Conservation (phyloP, 2,888 invertebrate genomes). For the Drosophila maculinotata region DNA sequence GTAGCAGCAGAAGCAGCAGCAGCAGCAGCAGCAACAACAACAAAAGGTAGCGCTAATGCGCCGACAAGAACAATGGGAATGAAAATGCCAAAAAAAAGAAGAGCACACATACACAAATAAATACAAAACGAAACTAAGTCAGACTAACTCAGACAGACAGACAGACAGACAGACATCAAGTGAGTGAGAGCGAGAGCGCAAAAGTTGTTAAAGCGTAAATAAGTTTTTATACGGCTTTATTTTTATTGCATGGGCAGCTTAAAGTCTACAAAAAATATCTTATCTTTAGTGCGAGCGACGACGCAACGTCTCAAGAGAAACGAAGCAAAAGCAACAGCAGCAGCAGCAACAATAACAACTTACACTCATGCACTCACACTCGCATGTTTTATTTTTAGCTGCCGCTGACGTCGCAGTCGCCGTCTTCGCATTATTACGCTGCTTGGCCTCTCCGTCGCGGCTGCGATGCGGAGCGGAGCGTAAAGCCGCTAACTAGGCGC, state of each 20-base stretch:
- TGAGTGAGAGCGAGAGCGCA: conserved; percentile 15
- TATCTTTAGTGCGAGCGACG: conserved; percentile 43
- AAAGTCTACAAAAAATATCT: conserved; percentile 69
- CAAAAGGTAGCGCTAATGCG: conserved; percentile 55
- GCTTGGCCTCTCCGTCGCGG: not conserved
- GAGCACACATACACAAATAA: conserved; percentile 6
- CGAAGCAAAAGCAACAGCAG: conserved; percentile 18
- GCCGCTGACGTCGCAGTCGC: conserved; percentile 22
- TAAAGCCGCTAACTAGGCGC: conserved; percentile 51
- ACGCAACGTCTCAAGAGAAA: conserved; percentile 51
- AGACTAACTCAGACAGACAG: conserved; percentile 14
- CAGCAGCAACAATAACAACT: conserved; percentile 6
- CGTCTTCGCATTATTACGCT: not conserved
- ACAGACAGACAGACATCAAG: conserved; percentile 12
- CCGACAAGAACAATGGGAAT: conserved; percentile 63
- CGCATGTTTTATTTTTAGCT: conserved; percentile 53
- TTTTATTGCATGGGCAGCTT: conserved; percentile 70
- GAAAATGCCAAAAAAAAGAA: conserved; percentile 58
- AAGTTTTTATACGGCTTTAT: conserved; percentile 60
- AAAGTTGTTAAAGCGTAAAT: conserved; percentile 57
- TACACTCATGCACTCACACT: conserved; percentile 11
- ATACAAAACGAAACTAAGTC: conserved; percentile 49
- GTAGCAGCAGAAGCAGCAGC: conserved; percentile 12
- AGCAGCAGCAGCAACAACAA: conserved; percentile 23
- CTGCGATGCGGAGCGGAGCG: conserved; percentile 39